Conservation (phyloP, 30 jellyfish, hydroid and myxozoan species). For the Mastigias papua region DNA sequence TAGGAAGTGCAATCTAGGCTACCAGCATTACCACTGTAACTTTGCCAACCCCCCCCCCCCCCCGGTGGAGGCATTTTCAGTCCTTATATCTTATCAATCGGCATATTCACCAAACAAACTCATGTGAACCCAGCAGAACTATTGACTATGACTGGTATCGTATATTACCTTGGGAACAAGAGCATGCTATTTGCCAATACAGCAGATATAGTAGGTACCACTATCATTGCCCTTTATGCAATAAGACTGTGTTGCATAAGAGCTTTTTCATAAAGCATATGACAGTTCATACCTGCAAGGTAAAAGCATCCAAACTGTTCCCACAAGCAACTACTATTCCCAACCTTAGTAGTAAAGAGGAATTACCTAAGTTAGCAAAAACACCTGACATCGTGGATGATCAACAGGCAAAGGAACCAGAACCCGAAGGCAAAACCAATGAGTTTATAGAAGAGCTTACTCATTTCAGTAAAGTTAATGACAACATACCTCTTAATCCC, state of each 20-base stretch:
- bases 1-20: background rate
- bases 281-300: background rate
- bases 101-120: slow-evolving; percentile 1
- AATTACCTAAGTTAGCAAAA: background rate
- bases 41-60: slow-evolving; percentile 6
- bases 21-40: slow-evolving; percentile 6
- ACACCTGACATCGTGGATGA: background rate
- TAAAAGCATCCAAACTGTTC: background rate
- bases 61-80: background rate
- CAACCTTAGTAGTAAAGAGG: background rate
- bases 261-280: background rate
- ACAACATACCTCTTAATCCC: no score
- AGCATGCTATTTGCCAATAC: background rate
- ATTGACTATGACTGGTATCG: background rate
- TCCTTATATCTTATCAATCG: no score
- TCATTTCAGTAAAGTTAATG: background rate
- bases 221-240: slow-evolving; percentile 9
- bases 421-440: background rate
- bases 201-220: background rate
- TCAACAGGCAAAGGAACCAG: background rate
- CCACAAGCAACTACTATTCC: background rate
- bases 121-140: background rate
- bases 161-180: background rate
- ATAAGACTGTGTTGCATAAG: background rate
- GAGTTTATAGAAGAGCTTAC: background rate